A percentile compares a stretch with the other conserved stretches of the same genome.
Conservation (phyloP, 2,113 vertebrate species). For the Otocyon megalotis region DNA sequence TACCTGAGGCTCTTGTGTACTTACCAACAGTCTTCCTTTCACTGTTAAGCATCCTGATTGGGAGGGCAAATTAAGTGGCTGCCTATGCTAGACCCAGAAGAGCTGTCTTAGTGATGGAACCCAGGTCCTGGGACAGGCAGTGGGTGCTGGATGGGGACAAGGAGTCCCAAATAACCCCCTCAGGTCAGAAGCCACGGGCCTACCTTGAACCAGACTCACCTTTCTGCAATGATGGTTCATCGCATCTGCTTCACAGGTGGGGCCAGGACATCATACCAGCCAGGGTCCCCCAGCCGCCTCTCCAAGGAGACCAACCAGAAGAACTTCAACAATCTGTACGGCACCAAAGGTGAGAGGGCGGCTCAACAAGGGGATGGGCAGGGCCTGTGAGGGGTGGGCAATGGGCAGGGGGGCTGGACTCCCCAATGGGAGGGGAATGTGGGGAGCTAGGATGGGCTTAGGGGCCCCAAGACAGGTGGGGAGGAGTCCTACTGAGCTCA, state of each 20-base stretch:
- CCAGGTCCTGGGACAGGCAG: neutral
- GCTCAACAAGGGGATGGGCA: neutral
- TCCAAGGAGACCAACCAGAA: slow-evolving; percentile 79
- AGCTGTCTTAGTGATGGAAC: neutral
- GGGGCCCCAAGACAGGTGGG: neutral
- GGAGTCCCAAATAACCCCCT: neutral
- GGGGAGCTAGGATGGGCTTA: neutral
- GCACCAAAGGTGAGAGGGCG: slow-evolving; percentile 80
- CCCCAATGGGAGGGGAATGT: neutral
- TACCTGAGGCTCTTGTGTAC: neutral
- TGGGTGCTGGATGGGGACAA: too few species aligned
- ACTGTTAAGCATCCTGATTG: neutral
- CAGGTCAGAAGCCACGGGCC: neutral
- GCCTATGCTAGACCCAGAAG: neutral
- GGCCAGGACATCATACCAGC: slow-evolving; percentile 74
- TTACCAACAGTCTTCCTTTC: neutral
- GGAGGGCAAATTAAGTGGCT: neutral
- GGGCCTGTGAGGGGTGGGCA: too few species aligned
- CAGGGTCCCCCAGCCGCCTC: slow-evolving; percentile 68
- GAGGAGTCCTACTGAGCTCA: neutral
- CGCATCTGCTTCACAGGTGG: slow-evolving; percentile 52
- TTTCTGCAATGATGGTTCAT: neutral
- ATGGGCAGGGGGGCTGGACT: too few species aligned
- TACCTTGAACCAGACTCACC: neutral
- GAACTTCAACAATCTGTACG: slow-evolving; percentile 81